Percentiles rank a stretch among this genome's conserved stretches.
phyloP scores from a whole-genome alignment of 2,888 invertebrate genomes.

The Trachelus tabidus region DNA sequence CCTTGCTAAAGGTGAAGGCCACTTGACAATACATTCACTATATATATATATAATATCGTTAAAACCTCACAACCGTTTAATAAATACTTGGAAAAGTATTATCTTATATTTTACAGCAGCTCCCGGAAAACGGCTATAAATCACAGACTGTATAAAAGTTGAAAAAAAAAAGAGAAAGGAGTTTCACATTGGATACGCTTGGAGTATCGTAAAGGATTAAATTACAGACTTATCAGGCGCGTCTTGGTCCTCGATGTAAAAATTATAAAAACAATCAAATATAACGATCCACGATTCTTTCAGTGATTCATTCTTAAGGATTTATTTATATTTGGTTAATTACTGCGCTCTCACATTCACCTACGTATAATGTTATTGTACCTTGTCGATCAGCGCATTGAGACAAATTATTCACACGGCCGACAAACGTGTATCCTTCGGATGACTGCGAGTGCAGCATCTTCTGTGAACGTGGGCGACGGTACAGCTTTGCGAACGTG shows the following conservation, averaged over 20 bases:
- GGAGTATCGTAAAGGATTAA: background rate
- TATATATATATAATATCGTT: constrained; percentile 3
- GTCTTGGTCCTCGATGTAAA: background rate
- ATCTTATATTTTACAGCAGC: background rate
- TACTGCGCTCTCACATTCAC: constrained; percentile 19
- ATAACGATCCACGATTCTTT: background rate
- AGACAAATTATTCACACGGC: background rate
- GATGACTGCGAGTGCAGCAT: background rate
- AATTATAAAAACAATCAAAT: background rate
- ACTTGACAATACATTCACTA: constrained; percentile 4
- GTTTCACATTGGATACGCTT: background rate
- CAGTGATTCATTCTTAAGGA: background rate
- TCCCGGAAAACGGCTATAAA: background rate
- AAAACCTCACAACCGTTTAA: constrained; percentile 3
- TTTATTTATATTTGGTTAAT: constrained; percentile 47
- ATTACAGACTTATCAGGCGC: background rate
- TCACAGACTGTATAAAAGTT: background rate
- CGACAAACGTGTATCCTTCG: background rate
- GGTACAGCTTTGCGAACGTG: background rate
- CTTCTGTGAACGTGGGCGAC: background rate
- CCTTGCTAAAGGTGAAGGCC: constrained; percentile 44
- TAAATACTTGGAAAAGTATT: background rate
- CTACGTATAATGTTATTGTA: background rate
- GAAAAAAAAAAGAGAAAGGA: background rate
- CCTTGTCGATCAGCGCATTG: background rate